Evolutionary conservation across 2,797 vertebrate genomes (phyloP).

Genomic region (Pogoniulus pusillus): DNA sequence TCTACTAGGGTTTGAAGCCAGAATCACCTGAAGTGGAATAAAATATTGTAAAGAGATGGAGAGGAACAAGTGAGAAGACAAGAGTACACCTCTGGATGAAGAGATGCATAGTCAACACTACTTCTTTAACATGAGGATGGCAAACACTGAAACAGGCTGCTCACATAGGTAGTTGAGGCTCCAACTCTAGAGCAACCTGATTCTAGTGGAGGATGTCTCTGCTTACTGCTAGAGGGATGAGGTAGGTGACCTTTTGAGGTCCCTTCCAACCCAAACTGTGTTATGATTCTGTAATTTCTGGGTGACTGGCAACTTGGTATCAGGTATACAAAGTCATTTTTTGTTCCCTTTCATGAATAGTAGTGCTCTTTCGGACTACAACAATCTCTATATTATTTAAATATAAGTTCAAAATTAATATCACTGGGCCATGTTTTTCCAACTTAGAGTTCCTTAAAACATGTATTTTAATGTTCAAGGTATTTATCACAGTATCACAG

Average conservation of each 20-base stretch:
- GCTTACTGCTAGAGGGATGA: too few relatives aligned
- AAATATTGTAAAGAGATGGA: not conserved
- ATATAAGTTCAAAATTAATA: not conserved
- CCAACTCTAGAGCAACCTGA: too few relatives aligned
- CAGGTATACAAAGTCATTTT: not conserved
- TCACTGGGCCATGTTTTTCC: not conserved
- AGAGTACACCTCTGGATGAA: too few relatives aligned
- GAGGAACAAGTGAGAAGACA: not conserved
- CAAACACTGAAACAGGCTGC: too few relatives aligned
- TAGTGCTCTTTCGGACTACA: not conserved
- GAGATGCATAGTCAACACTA: accelerated
- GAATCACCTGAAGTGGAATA: too few relatives aligned
- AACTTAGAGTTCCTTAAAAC: not conserved
- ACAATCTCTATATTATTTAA: not conserved
- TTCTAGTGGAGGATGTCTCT: too few relatives aligned
- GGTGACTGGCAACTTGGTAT: not conserved
- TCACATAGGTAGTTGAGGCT: too few relatives aligned
- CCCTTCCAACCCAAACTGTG: too few relatives aligned
- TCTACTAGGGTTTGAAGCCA: not conserved
- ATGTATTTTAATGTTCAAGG: not conserved
- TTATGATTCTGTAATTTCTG: not conserved
- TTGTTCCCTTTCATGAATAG: not conserved
- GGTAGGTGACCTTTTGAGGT: too few relatives aligned
- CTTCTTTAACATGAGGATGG: too few relatives aligned
- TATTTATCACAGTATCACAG: too few relatives aligned